Base-by-base conservation (phyloP, 2,888 invertebrate species). In the Sesia apiformis region DNA sequence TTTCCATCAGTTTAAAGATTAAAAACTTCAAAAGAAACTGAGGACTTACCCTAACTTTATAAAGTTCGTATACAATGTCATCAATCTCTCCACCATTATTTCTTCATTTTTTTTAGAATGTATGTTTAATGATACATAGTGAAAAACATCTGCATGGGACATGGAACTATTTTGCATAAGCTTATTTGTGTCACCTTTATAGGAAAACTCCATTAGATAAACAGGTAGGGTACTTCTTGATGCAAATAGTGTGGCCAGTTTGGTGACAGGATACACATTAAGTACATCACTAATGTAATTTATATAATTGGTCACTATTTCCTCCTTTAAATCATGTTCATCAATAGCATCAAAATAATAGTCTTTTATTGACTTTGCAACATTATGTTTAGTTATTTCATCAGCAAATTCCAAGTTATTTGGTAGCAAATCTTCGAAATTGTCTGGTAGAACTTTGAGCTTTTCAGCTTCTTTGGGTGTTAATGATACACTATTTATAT, bases 211-310 rank as follows among this genome's bases (percentile, higher is more conserved):
- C 75, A 88, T 74, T 3, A 89, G 56, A 55, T 76, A 89, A 1
- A 84, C 78, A 3, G 78, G 74, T 4, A 65, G 58, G 3, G 60
- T 53, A 54, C 74, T 76, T 4, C 64, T 71, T 2, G 60, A 57
- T 3, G 83, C 78, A 60, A 79, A 80, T 5, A 81, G 58, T 51
- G 70, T 59, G 0, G 80, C 73, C 5, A 78, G 74, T 55, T 81
- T 85, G 0, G 81, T 63, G 0, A 79, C 64, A 0, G 88, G 87
- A 52, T 81, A 88, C 55, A 74, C 77, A 46, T 67, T 67, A 6
- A 76, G 69, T 38, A 84, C 62, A 57, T 88, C 87, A 60, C 81
- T 77, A 0, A 81, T 66, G 55, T 82, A 86, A 54, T 78, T 71
- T 3, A 71, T 62, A 49, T 78, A 84, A 23, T 65, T 74, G 5